Evolutionary conservation across 2,797 vertebrate genomes (phyloP).

Genomic region (Cyclura pinguis): DNA sequence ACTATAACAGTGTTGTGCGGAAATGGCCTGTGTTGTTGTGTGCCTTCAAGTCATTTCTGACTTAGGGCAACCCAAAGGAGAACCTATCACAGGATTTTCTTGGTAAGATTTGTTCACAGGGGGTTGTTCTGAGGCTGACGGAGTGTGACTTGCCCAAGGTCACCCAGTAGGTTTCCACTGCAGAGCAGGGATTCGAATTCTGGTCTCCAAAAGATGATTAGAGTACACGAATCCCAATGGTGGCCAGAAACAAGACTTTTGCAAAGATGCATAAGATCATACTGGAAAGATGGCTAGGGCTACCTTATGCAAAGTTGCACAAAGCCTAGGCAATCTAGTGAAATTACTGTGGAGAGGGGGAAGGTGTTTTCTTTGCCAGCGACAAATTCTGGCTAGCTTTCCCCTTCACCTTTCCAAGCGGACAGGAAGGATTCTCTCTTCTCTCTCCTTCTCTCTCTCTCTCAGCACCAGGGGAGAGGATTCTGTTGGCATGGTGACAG

Average conservation of each 20-base stretch:
- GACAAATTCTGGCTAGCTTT: conserved; percentile 41
- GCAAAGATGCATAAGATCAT: no score
- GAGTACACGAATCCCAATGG: not conserved
- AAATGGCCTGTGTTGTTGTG: no score
- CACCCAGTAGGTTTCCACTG: not conserved
- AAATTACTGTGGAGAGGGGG: conserved; percentile 59
- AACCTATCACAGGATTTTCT: no score
- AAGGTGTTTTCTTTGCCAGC: conserved; percentile 68
- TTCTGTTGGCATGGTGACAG: conserved; percentile 76
- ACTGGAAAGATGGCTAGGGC: conserved; percentile 27
- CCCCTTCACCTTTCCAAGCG: conserved; percentile 66
- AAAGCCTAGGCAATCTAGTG: conserved; percentile 61
- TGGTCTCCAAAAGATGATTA: not conserved
- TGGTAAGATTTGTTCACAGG: no score
- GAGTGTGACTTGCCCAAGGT: no score
- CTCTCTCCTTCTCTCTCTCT: no score
- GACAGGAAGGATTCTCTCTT: conserved; percentile 64
- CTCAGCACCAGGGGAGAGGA: conserved; percentile 60
- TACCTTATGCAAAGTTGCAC: conserved; percentile 56
- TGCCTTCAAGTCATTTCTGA: no score
- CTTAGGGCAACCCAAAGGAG: no score
- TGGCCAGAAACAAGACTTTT: not conserved
- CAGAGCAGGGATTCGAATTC: not conserved
- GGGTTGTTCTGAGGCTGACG: no score
- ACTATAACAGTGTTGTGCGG: no score